Conservation (phyloP, 1,140 invertebrate genomes). For the Drosophila miranda region DNA sequence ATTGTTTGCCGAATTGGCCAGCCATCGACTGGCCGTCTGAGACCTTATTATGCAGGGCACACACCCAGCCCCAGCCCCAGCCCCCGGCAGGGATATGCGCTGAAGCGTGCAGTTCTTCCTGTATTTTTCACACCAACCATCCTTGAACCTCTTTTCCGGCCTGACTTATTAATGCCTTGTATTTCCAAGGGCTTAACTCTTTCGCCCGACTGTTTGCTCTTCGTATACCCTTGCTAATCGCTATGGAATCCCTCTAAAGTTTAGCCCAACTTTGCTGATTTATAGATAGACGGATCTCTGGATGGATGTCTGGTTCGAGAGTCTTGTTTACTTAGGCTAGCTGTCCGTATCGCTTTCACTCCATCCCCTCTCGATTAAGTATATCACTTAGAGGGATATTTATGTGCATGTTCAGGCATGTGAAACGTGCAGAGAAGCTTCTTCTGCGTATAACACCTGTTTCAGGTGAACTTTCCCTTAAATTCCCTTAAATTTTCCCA, state of each 20-base stretch:
- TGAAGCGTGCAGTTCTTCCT: slow-evolving; percentile 59
- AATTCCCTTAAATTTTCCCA: too few species aligned
- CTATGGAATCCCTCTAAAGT: slow-evolving; percentile 28
- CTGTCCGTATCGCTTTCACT: slow-evolving; percentile 24
- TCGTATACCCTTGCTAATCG: slow-evolving; percentile 13
- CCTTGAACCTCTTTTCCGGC: slow-evolving; percentile 27
- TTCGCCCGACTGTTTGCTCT: slow-evolving; percentile 18
- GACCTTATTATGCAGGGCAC: slow-evolving; percentile 68
- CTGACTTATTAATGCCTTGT: slow-evolving; percentile 74
- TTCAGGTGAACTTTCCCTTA: not conserved
- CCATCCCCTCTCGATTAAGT: slow-evolving; percentile 18
- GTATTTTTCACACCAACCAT: slow-evolving; percentile 42
- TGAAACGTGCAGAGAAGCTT: slow-evolving; percentile 39
- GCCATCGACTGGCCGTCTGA: slow-evolving; percentile 22
- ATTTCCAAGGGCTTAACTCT: slow-evolving; percentile 53
- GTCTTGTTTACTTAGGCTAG: slow-evolving; percentile 57
- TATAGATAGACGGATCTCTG: slow-evolving; percentile 4
- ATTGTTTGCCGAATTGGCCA: slow-evolving; percentile 68
- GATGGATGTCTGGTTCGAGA: not conserved
- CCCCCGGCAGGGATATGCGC: slow-evolving; percentile 47
- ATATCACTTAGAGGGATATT: slow-evolving; percentile 65
- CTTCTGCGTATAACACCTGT: slow-evolving; percentile 20
- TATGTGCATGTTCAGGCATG: slow-evolving; percentile 60
- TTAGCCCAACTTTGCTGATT: slow-evolving; percentile 18
- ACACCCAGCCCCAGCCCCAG: slow-evolving; percentile 3